Evolutionary conservation across 2,797 vertebrate species (phyloP), one percentile per base, ranked within the genome.

Genomic region (Tokudaia muenninki): DNA sequence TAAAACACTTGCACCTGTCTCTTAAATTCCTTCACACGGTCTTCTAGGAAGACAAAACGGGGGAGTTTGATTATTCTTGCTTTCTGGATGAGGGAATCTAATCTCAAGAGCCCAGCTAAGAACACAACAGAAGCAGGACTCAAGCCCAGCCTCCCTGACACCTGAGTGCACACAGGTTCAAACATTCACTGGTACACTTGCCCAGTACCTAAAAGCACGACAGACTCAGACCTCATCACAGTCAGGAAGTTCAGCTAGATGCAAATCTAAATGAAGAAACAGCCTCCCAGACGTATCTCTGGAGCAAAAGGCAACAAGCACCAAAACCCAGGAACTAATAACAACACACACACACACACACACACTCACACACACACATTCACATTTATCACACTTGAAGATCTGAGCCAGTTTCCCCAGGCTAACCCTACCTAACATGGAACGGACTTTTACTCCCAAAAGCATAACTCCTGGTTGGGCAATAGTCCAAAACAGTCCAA

Each of bases 1-100:
- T 97, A 92, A 96, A 95, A 94, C 50, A 97, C 50, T 87, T 95
- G 67, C 86, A 5, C 41, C 55, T 87, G 19, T 96, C 86, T 92
- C 78, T 95, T 84, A 37, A 41, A 96, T 95, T 92, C 92, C 89
- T 77, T 81, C 26, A 80, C 75, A 44, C 79, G 52, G 14, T 44
- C 87, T 97, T 89, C 3, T 8, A 92, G 90, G 89, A 89, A 90
- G 67, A 92, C 34, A 63, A 89, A 94, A 67, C 6, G 91, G 41
- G 65, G 65, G 22, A 61, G 52, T 67, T 34, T 78, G 87, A 57
- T 74, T 65, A 87, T 81, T 96, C 93, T 79, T 84, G 26, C 74
- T 92, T 86, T 90, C 74, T 83, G 87, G 70, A 86, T 77, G 70
- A 91, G 87, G 87, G 96, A 92, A 94, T 91, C 47, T 88, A 94